phyloP scores from a whole-genome alignment of 2,888 invertebrate genomes.

The Eilema depressum region DNA sequence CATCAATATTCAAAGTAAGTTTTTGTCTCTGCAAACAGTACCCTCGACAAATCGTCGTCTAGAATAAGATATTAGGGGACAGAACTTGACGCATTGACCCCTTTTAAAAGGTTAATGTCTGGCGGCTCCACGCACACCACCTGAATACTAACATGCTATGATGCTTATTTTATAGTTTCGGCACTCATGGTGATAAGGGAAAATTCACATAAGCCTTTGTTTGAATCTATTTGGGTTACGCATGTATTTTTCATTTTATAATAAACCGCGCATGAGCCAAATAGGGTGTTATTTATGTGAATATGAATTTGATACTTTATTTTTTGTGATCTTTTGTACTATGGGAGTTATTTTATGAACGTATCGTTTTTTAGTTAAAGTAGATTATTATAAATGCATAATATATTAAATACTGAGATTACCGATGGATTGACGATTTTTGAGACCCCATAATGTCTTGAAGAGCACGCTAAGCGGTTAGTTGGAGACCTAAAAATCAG shows the following conservation, averaged over 20 bases:
- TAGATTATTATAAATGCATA: too few relatives aligned
- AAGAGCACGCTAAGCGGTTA: too few relatives aligned
- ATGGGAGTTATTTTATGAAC: not conserved
- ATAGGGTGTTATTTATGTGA: not conserved
- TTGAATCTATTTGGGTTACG: slow-evolving; percentile 6
- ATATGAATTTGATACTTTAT: not conserved
- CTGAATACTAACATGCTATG: slow-evolving; percentile 78
- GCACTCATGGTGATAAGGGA: slow-evolving; percentile 26
- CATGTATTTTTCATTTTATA: not conserved
- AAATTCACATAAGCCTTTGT: not conserved
- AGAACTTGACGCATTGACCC: slow-evolving; percentile 84
- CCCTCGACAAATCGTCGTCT: slow-evolving; percentile 73
- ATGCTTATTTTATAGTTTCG: slow-evolving; percentile 52
- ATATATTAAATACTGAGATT: too few relatives aligned
- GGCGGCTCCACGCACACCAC: slow-evolving; percentile 69
- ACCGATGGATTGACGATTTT: too few relatives aligned
- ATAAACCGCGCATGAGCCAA: too few relatives aligned
- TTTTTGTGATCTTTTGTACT: not conserved
- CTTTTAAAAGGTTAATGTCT: slow-evolving; percentile 85
- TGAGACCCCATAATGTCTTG: too few relatives aligned
- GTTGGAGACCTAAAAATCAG: too few relatives aligned
- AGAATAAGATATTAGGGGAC: slow-evolving; percentile 84
- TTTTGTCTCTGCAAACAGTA: slow-evolving; percentile 70
- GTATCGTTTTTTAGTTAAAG: too few relatives aligned
- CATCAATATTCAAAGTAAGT: slow-evolving; percentile 81